Conservation (phyloP, 2,797 vertebrate species). For the Bradypodion ventrale region DNA sequence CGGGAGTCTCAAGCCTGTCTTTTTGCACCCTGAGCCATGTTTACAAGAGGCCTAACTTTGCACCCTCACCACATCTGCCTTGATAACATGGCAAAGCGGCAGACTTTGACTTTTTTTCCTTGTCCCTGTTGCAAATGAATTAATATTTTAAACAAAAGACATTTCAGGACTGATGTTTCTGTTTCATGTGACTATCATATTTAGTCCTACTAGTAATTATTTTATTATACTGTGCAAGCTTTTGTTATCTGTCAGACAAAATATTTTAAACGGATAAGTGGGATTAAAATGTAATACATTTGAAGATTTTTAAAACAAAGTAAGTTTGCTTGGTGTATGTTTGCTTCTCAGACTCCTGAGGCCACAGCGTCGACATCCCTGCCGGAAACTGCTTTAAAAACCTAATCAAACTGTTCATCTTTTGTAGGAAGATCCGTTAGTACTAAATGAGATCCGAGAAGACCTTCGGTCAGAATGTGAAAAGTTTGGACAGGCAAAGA, state of each 20-base stretch:
- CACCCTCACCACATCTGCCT: neutral
- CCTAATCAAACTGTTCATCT: neutral
- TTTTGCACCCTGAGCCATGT: neutral
- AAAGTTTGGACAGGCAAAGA: slow-evolving; percentile 96
- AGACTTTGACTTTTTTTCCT: neutral
- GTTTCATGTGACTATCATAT: too few species aligned
- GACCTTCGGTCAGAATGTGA: slow-evolving; percentile 93
- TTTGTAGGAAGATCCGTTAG: slow-evolving; percentile 91
- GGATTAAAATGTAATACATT: too few species aligned
- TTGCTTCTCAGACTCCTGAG: neutral
- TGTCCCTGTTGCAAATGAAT: neutral
- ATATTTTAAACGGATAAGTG: too few species aligned
- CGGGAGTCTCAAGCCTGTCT: too few species aligned
- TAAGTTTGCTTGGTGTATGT: neutral
- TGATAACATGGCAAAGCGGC: neutral
- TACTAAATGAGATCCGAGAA: slow-evolving; percentile 94
- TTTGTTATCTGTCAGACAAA: too few species aligned
- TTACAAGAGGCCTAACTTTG: neutral
- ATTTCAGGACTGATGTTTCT: too few species aligned
- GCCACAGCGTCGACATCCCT: neutral
- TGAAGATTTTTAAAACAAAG: too few species aligned
- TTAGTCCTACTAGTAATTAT: too few species aligned
- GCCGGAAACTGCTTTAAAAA: neutral
- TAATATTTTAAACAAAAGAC: too few species aligned
- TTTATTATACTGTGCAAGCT: too few species aligned